Conservation (phyloP, 2,113 vertebrate genomes). For the Siniperca knerii region DNA sequence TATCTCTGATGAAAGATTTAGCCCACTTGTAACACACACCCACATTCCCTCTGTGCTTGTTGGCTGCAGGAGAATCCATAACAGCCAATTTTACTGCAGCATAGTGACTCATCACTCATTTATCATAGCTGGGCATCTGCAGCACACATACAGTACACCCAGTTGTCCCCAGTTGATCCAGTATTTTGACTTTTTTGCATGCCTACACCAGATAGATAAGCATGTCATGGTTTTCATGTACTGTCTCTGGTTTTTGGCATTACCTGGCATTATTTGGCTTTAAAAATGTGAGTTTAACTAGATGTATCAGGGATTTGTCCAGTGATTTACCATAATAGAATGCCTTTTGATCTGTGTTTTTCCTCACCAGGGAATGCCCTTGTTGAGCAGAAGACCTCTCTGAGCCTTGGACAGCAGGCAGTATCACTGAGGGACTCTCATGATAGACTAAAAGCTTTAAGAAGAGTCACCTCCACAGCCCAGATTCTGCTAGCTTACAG, state of each 20-base stretch:
- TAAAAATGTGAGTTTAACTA: neutral
- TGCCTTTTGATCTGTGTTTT: neutral
- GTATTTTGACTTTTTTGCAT: conserved; percentile 9
- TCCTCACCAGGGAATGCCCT: conserved; percentile 60
- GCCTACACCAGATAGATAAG: neutral
- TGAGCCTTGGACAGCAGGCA: conserved; percentile 86
- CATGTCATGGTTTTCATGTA: neutral
- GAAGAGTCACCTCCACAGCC: conserved; percentile 83
- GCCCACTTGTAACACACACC: conserved; percentile 54
- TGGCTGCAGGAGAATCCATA: conserved; percentile 25
- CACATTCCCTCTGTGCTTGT: conserved; percentile 54
- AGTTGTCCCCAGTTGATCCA: conserved; percentile 12
- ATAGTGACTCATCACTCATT: conserved; percentile 45
- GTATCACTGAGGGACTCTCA: conserved; percentile 82
- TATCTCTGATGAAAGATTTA: conserved; percentile 24
- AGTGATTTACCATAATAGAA: neutral
- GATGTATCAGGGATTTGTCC: neutral
- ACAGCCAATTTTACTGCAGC: conserved; percentile 31
- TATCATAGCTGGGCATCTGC: conserved; percentile 26
- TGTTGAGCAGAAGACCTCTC: conserved; percentile 74
- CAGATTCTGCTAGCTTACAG: conserved; percentile 87
- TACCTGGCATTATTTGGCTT: neutral
- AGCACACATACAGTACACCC: neutral
- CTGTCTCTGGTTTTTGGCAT: too few species aligned
- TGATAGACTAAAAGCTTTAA: conserved; percentile 85